Base-by-base conservation (phyloP, 2,888 invertebrate genomes). In the Caenorhabditis sulstoni region DNA sequence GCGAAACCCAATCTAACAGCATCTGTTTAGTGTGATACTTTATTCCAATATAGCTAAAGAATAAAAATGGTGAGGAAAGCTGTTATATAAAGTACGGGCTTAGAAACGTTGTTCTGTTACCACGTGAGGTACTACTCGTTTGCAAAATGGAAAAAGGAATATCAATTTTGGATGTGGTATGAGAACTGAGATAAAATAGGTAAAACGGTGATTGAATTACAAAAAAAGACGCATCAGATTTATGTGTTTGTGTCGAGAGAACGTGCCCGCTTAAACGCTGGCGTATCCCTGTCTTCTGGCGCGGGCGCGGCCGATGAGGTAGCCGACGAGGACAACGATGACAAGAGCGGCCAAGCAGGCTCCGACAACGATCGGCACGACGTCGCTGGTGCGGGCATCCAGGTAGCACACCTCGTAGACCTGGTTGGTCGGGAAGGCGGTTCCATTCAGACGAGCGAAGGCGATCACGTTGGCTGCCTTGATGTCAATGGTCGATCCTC, bases 291-390 rank as follows among this genome's bases (percentile, higher is more conserved):
- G 87, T 66, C 89, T 84, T 81, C 83, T 86, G 75, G 89, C 89
- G 41, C 89, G 87, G 39, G 94, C 93, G 89, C 98, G 94, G 76
- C 95, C 97, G 90, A 96, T 94, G 83, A 98, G 93, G 92, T 98
- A 99, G 52, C 95, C 96, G 85, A 95, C 93, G 85, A 99, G 93
- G 64, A 99, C 96, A 83, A 97, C 94, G 78, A 96, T 92, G 82
- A 98, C 96, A 74, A 97, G 93, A 61, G 93, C 95, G 81, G 95
- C 95, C 74, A 99, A 93, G 61, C 95, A 95, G 91, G 95, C 95
- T 16, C 98, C 99, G 80, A 99, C 98, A 22, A 95, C 96, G 90
- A 99, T 97, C 23, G 98, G 98, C 73, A 99, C 97, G 81, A 96
- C 93, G 92, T 97, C 97, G 18, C 86, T 86, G 41, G 90, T 90